Percentiles rank a stretch among this genome's conserved stretches.
Conservation (phyloP, 2,888 invertebrate genomes). For the Orthonevra nobilis region DNA sequence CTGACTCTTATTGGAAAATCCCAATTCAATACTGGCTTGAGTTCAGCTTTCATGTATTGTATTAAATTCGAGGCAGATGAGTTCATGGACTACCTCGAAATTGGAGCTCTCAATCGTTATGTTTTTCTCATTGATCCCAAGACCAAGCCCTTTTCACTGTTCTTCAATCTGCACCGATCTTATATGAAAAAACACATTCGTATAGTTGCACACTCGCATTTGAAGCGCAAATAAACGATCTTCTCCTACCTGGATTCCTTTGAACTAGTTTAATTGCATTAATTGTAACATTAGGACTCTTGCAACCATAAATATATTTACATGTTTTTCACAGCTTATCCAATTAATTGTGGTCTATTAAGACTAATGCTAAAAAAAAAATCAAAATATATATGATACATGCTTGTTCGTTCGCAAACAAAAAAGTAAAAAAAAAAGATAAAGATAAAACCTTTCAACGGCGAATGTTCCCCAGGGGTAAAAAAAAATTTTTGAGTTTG, state of each 20-base stretch:
- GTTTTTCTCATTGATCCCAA: too few relatives aligned
- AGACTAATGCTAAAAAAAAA: constrained; percentile 26
- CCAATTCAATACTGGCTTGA: too few relatives aligned
- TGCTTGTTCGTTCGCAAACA: constrained; percentile 54
- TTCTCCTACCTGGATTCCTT: constrained; percentile 48
- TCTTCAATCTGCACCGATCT: too few relatives aligned
- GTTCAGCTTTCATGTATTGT: too few relatives aligned
- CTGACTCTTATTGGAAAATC: too few relatives aligned
- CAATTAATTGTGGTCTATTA: constrained; percentile 63
- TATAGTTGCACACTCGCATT: not conserved
- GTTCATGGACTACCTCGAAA: too few relatives aligned
- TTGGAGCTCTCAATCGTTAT: too few relatives aligned
- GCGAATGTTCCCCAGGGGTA: constrained; percentile 25
- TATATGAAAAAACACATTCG: too few relatives aligned
- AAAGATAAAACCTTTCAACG: constrained; percentile 46
- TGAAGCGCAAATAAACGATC: not conserved
- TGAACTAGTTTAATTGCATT: too few relatives aligned
- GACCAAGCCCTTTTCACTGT: too few relatives aligned
- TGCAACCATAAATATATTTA: constrained; percentile 64
- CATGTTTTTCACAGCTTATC: constrained; percentile 69
- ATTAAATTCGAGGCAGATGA: too few relatives aligned
- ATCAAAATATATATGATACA: constrained; percentile 33
- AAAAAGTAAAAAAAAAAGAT: too few relatives aligned
- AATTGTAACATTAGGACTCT: constrained; percentile 46
- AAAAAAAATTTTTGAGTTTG: constrained; percentile 31